A percentile compares a stretch with the other conserved stretches of the same genome.
These are phyloP conservation scores for Hemibagrus guttatus DNA, from an alignment of 2,797 vertebrate genomes.

Conservation along the genomic window DNA sequence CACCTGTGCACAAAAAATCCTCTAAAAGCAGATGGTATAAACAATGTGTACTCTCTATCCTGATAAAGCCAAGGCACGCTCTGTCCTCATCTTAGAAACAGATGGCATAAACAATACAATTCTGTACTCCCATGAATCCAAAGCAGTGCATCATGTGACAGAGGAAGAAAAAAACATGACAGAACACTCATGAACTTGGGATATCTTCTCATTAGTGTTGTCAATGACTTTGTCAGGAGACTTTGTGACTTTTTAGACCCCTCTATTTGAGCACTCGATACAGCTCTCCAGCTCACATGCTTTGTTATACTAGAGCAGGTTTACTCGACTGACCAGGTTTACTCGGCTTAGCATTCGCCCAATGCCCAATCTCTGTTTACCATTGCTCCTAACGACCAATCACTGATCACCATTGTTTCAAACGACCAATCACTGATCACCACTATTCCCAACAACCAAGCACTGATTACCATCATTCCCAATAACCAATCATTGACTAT, in stretches of 20 bases:
- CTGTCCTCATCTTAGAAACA: conserved; percentile 7
- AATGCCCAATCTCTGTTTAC: not conserved
- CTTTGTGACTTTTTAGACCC: not conserved
- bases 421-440: too few species aligned
- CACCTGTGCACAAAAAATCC: not conserved
- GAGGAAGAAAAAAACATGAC: not conserved
- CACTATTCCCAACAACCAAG: too few species aligned
- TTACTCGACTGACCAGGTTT: not conserved
- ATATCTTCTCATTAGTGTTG: too few species aligned
- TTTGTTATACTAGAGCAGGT: not conserved
- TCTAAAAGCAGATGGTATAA: not conserved
- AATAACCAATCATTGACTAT: too few species aligned
- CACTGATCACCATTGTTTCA: not conserved
- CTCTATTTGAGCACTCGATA: not conserved
- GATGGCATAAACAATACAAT: conserved; percentile 13
- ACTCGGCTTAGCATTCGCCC: not conserved
- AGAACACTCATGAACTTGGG: not conserved
- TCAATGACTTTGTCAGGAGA: not conserved
- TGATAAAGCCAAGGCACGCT: not conserved
- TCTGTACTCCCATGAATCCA: not conserved
- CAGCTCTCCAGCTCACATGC: not conserved
- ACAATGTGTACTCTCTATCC: not conserved
- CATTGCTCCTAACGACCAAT: not conserved
- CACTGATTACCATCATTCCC: too few species aligned
- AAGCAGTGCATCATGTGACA: not conserved